These are phyloP conservation scores for Hydropsyche betteni DNA, from an alignment of 2,888 invertebrate genomes.

Conservation along the genomic window DNA sequence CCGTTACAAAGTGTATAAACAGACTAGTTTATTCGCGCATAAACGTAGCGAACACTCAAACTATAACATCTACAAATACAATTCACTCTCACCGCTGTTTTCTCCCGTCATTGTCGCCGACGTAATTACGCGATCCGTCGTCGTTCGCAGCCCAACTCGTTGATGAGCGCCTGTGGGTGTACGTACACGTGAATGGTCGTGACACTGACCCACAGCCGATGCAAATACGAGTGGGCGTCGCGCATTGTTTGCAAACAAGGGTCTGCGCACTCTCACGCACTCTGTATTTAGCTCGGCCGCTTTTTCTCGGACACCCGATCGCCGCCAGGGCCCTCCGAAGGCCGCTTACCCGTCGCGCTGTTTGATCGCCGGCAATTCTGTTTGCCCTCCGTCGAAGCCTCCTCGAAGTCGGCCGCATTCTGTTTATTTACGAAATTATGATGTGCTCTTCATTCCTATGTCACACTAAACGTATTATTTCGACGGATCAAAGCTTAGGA, in stretches of 20 bases:
- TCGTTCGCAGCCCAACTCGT: not conserved
- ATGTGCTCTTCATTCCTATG: not conserved
- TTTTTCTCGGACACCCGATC: not conserved
- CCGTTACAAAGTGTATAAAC: too few relatives aligned
- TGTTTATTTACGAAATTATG: not conserved
- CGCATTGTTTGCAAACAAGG: constrained; percentile 14
- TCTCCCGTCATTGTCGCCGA: too few relatives aligned
- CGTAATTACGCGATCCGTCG: too few relatives aligned
- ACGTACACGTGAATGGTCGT: not conserved
- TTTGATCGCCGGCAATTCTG: constrained; percentile 14
- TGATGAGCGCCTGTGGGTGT: not conserved
- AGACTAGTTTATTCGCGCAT: too few relatives aligned
- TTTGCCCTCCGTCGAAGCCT: not conserved
- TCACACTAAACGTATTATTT: not conserved
- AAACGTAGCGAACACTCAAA: too few relatives aligned
- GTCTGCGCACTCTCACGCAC: not conserved
- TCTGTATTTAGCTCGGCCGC: not conserved
- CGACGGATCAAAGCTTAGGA: not conserved
- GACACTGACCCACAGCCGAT: constrained; percentile 26
- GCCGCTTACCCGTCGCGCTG: not conserved
- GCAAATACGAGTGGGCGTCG: constrained; percentile 22
- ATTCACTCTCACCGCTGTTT: too few relatives aligned
- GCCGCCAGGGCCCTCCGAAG: not conserved
- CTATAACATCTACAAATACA: too few relatives aligned
- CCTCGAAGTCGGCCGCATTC: not conserved